Evolutionary conservation across 2,113 vertebrate genomes (phyloP).

Genomic region (Shinisaurus crocodilurus): DNA sequence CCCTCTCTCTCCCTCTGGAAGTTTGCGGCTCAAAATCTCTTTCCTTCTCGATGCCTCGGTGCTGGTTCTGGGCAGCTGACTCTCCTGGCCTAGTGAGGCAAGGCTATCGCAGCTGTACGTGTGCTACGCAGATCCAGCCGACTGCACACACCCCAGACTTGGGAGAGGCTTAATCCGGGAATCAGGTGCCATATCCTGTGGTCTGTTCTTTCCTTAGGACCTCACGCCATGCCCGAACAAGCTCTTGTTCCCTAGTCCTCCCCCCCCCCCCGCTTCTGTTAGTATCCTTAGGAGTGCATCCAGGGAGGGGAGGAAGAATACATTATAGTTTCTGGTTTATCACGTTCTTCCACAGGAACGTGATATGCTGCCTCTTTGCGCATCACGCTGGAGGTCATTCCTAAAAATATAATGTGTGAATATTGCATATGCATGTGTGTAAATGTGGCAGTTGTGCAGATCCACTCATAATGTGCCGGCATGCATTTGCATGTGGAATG

Average conservation of each 20-base stretch:
- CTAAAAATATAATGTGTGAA: background rate
- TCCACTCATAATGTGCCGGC: too few relatives aligned
- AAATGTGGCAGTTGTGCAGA: background rate
- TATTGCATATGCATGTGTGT: background rate
- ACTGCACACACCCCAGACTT: background rate
- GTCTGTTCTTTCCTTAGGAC: background rate
- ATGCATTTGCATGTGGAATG: background rate
- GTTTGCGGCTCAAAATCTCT: too few relatives aligned
- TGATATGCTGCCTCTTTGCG: background rate
- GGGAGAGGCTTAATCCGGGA: background rate
- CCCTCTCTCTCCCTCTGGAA: too few relatives aligned
- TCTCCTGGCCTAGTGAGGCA: background rate
- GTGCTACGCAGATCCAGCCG: too few relatives aligned
- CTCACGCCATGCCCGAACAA: background rate
- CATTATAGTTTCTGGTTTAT: background rate
- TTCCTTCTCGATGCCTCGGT: background rate
- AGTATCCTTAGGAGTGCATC: background rate
- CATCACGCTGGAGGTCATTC: background rate
- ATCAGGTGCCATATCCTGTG: background rate
- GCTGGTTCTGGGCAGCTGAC: background rate
- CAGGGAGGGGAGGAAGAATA: background rate
- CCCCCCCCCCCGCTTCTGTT: background rate
- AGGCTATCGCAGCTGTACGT: background rate
- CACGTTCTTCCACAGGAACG: background rate
- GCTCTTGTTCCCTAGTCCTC: background rate